A percentile compares a stretch with the other conserved stretches of the same genome.
phyloP scores from a whole-genome alignment of 2,888 invertebrate species.

The Rhagium mordax region DNA sequence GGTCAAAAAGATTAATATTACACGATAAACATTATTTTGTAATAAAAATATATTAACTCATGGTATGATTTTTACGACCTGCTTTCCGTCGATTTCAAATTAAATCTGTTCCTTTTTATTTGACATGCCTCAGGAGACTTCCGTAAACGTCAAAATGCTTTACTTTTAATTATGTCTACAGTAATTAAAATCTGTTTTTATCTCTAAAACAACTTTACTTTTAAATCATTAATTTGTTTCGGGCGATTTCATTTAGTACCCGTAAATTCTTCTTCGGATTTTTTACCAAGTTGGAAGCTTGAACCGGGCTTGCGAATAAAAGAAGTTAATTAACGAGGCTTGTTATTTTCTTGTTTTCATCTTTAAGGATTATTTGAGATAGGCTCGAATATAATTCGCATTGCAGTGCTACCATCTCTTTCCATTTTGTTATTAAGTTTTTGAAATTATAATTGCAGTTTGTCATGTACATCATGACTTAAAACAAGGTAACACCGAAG shows the following conservation, averaged over 20 bases:
- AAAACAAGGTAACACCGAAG: no score
- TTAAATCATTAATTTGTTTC: constrained; percentile 60
- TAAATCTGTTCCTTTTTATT: not conserved
- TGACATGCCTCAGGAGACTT: constrained; percentile 12
- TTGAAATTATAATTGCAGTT: no score
- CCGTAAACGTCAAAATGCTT: constrained; percentile 19
- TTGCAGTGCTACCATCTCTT: not conserved
- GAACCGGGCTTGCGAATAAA: constrained; percentile 44
- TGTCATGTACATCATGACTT: no score
- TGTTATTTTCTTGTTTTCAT: constrained; percentile 42
- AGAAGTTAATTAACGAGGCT: constrained; percentile 53
- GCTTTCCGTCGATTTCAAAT: constrained; percentile 10
- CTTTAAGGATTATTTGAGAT: constrained; percentile 16
- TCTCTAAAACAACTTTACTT: constrained; percentile 56
- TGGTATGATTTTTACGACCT: not conserved
- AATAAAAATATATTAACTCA: not conserved
- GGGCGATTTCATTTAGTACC: constrained; percentile 54
- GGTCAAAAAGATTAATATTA: no score
- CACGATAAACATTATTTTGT: not conserved
- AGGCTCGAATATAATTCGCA: not conserved
- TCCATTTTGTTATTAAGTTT: not conserved
- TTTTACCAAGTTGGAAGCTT: constrained; percentile 13
- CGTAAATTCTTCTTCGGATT: constrained; percentile 43
- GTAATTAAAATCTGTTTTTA: constrained; percentile 56
- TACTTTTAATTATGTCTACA: constrained; percentile 46